Base-by-base conservation (phyloP, 2,888 invertebrate genomes). In the Electrophaes corylata region DNA sequence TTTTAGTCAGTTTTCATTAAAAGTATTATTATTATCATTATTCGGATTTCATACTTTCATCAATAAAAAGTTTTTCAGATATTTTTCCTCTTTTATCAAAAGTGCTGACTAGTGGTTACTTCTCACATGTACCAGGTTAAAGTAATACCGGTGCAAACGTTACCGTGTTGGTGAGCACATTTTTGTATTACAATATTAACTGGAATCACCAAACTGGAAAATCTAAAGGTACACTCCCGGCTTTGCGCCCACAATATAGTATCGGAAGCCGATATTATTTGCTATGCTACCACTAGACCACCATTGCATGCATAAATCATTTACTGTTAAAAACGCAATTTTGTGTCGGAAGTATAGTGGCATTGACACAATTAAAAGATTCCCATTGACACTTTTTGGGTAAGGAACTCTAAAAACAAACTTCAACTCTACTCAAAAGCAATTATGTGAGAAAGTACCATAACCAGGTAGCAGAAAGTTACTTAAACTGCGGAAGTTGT, bases 391-490 rank as follows among this genome's bases (percentile, higher is more conserved):
- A 35, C 35, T 16, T 4, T 37, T 37, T 4, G 3, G 16, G 16
- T 16, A 16, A 16, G n/a, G 16, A 19, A 23, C 23, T 43, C 23
- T 23, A 54, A 53, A 23, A 54, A 31, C 19, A 40, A 54, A 35
- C 35, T 48, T 19, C 18, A 33, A 26, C 16, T 48, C 48, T 26
- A 35, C 55, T 31, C 31, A 14, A 49, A 56, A 31, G 55, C 23
- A 49, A 55, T 54, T 54, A 54, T 12, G n/a, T 26, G 48, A 55
- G 26, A 48, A 48, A 48, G 41, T 35, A 43, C 44, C 16, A 35
- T 46, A 46, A 47, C 53, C 46, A 40, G 56, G 49, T 56, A 45
- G 35, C 40, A 19, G 18, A 48, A 56, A 56, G 56, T 56, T 56
- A 23, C 56, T 37, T 14, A 43, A 56, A 50, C 33, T 50, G 51